Percentiles rank a stretch among this genome's conserved stretches.
These are phyloP conservation scores for Argyresthia albistria DNA, from an alignment of 2,888 invertebrate species.

Conservation along the genomic window DNA sequence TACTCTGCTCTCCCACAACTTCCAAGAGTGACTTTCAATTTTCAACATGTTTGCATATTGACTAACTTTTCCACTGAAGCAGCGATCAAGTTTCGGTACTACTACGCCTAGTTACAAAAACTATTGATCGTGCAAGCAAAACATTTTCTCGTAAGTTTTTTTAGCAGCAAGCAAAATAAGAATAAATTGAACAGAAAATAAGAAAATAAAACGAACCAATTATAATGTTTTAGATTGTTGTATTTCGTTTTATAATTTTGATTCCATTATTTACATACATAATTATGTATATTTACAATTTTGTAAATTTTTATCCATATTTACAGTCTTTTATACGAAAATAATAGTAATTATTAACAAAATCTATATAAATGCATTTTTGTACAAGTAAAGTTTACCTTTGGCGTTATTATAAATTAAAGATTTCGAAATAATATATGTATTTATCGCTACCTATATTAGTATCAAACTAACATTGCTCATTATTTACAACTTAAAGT, in stretches of 20 bases:
- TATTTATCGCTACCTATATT: neutral
- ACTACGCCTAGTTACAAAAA: no score
- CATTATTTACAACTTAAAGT: slow-evolving; percentile 20
- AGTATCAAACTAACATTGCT: no score
- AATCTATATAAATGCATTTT: slow-evolving; percentile 52
- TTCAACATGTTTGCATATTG: slow-evolving; percentile 37
- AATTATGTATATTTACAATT: slow-evolving; percentile 10
- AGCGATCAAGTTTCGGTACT: neutral
- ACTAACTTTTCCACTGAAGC: slow-evolving; percentile 15
- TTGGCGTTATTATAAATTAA: slow-evolving; percentile 61
- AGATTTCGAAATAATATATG: slow-evolving; percentile 20
- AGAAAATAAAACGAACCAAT: neutral
- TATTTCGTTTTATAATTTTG: slow-evolving; percentile 52
- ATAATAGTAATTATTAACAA: slow-evolving; percentile 27
- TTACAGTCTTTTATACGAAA: slow-evolving; percentile 40
- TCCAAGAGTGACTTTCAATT: slow-evolving; percentile 33
- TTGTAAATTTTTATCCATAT: slow-evolving; percentile 51
- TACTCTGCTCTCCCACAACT: slow-evolving; percentile 14
- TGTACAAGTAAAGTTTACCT: slow-evolving; percentile 57
- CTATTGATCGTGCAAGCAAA: no score
- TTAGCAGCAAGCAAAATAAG: no score
- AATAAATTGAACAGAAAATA: neutral
- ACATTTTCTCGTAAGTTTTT: no score
- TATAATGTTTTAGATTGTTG: slow-evolving; percentile 20
- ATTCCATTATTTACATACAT: slow-evolving; percentile 47